Conservation (phyloP, 2,888 invertebrate species). For the Muschampia plurimacula region DNA sequence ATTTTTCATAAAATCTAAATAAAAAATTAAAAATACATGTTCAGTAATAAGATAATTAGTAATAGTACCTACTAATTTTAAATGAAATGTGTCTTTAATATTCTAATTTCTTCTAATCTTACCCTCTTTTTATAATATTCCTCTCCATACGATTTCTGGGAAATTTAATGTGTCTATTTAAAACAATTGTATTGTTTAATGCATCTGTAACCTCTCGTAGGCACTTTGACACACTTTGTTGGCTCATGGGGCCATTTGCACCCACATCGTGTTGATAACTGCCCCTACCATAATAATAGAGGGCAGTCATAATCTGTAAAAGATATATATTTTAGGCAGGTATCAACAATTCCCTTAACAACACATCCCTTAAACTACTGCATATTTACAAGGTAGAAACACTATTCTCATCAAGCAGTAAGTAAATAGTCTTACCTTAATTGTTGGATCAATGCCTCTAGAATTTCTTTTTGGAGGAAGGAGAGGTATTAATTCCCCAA, state of each 20-base stretch:
- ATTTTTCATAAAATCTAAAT: no score
- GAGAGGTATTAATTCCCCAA: no score
- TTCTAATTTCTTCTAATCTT: not conserved
- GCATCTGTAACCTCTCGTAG: not conserved
- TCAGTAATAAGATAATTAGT: no score
- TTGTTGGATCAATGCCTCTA: not conserved
- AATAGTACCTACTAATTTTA: no score
- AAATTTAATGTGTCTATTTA: not conserved
- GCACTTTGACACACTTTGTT: not conserved
- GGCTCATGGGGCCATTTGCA: not conserved
- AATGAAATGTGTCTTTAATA: no score
- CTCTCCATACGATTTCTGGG: not conserved
- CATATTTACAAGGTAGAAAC: no score
- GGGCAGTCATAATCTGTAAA: not conserved
- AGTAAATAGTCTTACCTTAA: not conserved
- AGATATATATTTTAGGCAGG: no score
- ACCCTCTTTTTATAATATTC: conserved; percentile 1
- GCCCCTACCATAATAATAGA: not conserved
- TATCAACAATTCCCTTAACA: no score
- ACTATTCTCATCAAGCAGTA: no score
- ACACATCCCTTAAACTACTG: no score
- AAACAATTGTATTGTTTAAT: not conserved
- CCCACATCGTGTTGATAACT: not conserved
- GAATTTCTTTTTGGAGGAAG: no score
- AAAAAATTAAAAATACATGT: no score